These are phyloP conservation scores for Pollenia labialis DNA, from an alignment of 2,888 invertebrate species.

Conservation along the genomic window DNA sequence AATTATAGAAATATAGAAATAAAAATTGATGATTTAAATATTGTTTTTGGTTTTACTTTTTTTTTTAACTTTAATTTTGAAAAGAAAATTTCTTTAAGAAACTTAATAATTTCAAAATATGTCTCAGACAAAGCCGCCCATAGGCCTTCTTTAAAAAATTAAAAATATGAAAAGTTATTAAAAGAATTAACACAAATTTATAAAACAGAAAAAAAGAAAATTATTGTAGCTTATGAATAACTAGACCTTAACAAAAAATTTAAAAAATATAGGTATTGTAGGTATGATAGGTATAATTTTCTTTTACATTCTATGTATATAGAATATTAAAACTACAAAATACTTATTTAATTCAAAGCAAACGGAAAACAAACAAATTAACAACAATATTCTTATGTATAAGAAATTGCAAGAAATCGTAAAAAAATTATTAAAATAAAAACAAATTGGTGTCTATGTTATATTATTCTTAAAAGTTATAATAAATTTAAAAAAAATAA, in stretches of 20 bases:
- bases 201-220: constrained; percentile 29
- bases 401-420: constrained; percentile 56
- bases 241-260: constrained; percentile 59
- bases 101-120: constrained; percentile 65
- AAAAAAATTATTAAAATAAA: constrained; percentile 69
- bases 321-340: constrained; percentile 54
- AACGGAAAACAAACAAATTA: constrained; percentile 27
- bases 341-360: constrained; percentile 35
- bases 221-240: constrained; percentile 68
- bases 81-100: constrained; percentile 42
- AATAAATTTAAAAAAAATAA: constrained; percentile 15
- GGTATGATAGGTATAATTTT: constrained; percentile 30
- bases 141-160: constrained; percentile 76
- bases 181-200: constrained; percentile 62
- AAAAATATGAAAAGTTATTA: constrained; percentile 47
- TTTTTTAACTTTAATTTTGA: background rate
- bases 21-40: constrained; percentile 31
- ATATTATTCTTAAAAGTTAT: constrained; percentile 54
- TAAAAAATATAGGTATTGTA: constrained; percentile 23
- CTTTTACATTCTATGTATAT: constrained; percentile 53
- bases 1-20: constrained; percentile 22
- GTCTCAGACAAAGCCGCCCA: constrained; percentile 79
- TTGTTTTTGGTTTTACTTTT: no score
- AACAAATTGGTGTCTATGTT: constrained; percentile 66
- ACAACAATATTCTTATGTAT: constrained; percentile 66